Percentiles rank a stretch among this genome's conserved stretches.
These are phyloP conservation scores for Holothuria glaberrima DNA, from an alignment of 35 echinoderm and acorn worm species.

Conservation along the genomic window DNA sequence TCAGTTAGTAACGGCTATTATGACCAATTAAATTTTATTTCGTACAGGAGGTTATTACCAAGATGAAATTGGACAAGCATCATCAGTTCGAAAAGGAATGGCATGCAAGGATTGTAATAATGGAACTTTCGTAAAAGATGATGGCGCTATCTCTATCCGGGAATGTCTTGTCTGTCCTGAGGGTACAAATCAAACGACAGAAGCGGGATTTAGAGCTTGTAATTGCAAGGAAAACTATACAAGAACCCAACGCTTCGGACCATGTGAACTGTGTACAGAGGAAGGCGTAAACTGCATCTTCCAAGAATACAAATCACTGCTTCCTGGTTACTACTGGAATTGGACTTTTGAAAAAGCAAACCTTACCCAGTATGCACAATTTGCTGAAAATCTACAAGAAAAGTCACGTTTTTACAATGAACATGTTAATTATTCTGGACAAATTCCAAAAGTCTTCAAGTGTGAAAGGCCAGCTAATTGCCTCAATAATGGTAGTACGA, in stretches of 20 bases:
- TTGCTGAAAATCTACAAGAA: constrained; percentile 22
- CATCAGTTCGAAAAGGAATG: background rate
- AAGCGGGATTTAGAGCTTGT: constrained; percentile 54
- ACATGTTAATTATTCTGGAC: background rate
- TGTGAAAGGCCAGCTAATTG: constrained; percentile 7
- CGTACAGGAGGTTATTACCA: constrained; percentile 45
- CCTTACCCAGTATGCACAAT: constrained; percentile 13
- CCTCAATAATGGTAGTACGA: background rate
- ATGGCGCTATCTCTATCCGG: background rate
- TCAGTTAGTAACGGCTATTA: too few relatives aligned
- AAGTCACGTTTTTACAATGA: constrained; percentile 4
- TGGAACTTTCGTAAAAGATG: constrained; percentile 30
- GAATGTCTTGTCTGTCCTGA: constrained; percentile 54
- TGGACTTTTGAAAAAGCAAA: constrained; percentile 2
- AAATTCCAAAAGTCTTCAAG: constrained; percentile 25
- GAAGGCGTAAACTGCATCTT: constrained; percentile 41
- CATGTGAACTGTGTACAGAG: constrained; percentile 28
- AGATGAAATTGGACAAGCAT: constrained; percentile 44
- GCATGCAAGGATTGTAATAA: constrained; percentile 47
- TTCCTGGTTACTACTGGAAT: constrained; percentile 58
- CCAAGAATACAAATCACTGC: constrained; percentile 27
- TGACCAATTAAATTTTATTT: too few relatives aligned
- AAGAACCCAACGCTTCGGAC: constrained; percentile 37
- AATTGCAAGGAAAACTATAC: constrained; percentile 14
- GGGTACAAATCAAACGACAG: constrained; percentile 38